Evolutionary conservation across 2,888 invertebrate genomes (phyloP).

Genomic region (Aquatica leii): DNA sequence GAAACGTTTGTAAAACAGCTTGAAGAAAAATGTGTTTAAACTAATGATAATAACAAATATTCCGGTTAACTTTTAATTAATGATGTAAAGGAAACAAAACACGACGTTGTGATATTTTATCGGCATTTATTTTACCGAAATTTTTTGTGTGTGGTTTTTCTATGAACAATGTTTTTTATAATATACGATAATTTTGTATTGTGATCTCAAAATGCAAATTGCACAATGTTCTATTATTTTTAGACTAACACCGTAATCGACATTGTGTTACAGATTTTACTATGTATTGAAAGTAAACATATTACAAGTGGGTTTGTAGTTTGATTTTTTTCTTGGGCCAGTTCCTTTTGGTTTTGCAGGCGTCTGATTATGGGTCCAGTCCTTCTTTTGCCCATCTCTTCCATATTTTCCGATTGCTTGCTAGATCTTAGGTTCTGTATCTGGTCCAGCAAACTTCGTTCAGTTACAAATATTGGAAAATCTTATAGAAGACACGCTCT

Average conservation of each 20-base stretch:
- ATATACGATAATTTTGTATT: conserved; percentile 34
- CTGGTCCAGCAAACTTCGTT: too few relatives aligned
- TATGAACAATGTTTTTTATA: conserved; percentile 33
- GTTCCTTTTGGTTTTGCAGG: too few relatives aligned
- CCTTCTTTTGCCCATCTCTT: too few relatives aligned
- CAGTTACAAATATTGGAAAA: too few relatives aligned
- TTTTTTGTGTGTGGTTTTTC: conserved; percentile 27
- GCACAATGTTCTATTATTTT: conserved; percentile 41
- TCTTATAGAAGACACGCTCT: too few relatives aligned
- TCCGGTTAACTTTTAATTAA: conserved; percentile 16
- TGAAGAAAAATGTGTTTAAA: conserved; percentile 20
- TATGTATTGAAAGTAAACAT: conserved; percentile 59
- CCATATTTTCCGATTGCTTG: too few relatives aligned
- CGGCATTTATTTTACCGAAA: conserved; percentile 40
- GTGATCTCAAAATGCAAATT: conserved; percentile 40
- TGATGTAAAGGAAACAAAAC: conserved; percentile 20
- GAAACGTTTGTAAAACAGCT: conserved; percentile 15
- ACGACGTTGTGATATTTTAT: conserved; percentile 46
- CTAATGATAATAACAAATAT: neutral
- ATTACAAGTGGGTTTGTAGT: conserved; percentile 45
- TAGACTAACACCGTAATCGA: conserved; percentile 34
- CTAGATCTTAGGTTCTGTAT: too few relatives aligned
- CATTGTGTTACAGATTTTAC: conserved; percentile 54
- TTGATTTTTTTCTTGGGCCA: too few relatives aligned
- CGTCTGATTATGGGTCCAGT: neutral